phyloP scores from a whole-genome alignment of 2,888 invertebrate species.

The Habroteleia sp. region DNA sequence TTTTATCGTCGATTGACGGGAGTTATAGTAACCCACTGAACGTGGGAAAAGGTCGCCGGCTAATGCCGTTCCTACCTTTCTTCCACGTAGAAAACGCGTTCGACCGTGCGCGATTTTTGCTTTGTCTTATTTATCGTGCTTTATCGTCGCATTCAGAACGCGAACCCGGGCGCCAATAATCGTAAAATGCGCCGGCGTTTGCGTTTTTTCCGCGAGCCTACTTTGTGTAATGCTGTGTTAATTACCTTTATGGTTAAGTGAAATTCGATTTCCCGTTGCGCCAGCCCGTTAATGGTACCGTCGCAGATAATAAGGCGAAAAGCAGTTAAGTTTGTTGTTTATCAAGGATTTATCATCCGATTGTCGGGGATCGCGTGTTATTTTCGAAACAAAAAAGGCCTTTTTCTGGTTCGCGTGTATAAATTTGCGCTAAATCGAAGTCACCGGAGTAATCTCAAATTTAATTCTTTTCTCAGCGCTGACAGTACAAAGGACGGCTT shows the following conservation, averaged over 20 bases:
- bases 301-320: slow-evolving; percentile 25
- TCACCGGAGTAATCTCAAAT: too few relatives aligned
- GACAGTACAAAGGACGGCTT: slow-evolving; percentile 81
- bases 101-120: slow-evolving; percentile 34
- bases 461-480: slow-evolving; percentile 78
- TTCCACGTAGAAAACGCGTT: slow-evolving; percentile 56
- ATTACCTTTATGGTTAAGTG: slow-evolving; percentile 41
- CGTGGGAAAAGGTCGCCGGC: slow-evolving; percentile 66
- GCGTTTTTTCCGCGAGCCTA: slow-evolving; percentile 31
- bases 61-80: slow-evolving; percentile 48
- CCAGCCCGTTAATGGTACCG: slow-evolving; percentile 12
- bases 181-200: slow-evolving; percentile 42
- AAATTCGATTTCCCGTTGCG: slow-evolving; percentile 52
- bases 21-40: slow-evolving; percentile 68
- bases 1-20: slow-evolving; percentile 65
- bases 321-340: slow-evolving; percentile 18
- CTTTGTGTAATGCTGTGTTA: slow-evolving; percentile 43
- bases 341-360: slow-evolving; percentile 28
- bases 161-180: slow-evolving; percentile 43
- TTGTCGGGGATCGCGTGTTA: too few relatives aligned
- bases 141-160: slow-evolving; percentile 57
- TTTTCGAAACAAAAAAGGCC: too few relatives aligned
- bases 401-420: too few relatives aligned
- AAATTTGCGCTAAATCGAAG: too few relatives aligned
- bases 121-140: slow-evolving; percentile 32